Evolutionary conservation across 2,113 vertebrate species (phyloP).

Genomic region (Nymphicus hollandicus): DNA sequence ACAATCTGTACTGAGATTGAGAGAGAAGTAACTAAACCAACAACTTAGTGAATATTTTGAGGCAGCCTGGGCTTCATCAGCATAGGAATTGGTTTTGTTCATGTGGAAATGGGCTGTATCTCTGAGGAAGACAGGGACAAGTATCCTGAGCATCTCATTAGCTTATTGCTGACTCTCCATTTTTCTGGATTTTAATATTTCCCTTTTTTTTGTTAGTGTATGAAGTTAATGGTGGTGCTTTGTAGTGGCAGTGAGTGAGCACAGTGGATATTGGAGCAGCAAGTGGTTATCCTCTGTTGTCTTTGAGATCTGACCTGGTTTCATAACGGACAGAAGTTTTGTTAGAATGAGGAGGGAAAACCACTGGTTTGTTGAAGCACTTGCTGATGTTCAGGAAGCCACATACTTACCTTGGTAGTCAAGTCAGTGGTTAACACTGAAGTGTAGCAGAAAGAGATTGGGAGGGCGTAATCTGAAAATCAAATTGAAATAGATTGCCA

Average conservation of each 20-base stretch:
- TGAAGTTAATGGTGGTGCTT: not conserved
- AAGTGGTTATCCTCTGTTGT: not conserved
- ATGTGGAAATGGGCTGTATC: not conserved
- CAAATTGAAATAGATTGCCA: conserved; percentile 39
- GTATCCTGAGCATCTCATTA: not conserved
- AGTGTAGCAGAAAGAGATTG: not conserved
- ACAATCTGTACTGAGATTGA: not conserved
- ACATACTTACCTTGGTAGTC: not conserved
- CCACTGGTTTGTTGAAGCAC: not conserved
- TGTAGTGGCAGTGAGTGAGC: not conserved
- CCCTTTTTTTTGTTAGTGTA: not conserved
- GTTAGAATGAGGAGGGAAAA: not conserved
- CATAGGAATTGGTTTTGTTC: not conserved
- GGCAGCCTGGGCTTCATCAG: not conserved
- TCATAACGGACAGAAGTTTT: not conserved
- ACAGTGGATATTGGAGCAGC: not conserved
- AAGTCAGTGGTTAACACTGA: not conserved
- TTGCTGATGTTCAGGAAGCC: not conserved
- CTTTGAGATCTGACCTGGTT: not conserved
- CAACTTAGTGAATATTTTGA: not conserved
- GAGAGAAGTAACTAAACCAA: not conserved
- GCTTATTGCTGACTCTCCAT: not conserved
- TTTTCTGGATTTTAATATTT: not conserved
- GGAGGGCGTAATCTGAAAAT: not conserved
- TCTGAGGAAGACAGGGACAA: not conserved